Evolutionary conservation across 2,797 vertebrate species (phyloP).

Genomic region (Sternarchorhynchus goeldii): DNA sequence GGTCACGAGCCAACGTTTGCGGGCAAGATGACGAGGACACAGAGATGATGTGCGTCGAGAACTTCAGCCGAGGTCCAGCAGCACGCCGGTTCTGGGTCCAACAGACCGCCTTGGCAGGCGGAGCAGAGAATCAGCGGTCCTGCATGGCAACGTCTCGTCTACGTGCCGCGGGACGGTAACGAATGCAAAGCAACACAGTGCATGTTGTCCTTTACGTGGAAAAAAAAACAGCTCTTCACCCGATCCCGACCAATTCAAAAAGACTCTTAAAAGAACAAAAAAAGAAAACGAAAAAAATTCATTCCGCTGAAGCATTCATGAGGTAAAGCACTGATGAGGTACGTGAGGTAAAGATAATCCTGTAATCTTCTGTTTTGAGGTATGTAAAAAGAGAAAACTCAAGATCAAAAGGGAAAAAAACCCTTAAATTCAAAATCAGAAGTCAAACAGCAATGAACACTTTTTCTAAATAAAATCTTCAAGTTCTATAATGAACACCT

Average conservation of each 20-base stretch:
- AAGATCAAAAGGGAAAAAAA: slow-evolving; percentile 60
- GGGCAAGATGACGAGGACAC: no score
- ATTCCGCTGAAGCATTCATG: slow-evolving; percentile 73
- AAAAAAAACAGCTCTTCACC: slow-evolving; percentile 20
- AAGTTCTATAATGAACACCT: slow-evolving; percentile 78
- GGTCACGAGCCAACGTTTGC: no score
- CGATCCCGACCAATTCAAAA: slow-evolving; percentile 70
- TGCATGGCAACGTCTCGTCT: not conserved
- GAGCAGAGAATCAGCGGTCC: not conserved
- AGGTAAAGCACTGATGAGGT: slow-evolving; percentile 61
- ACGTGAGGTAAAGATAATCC: slow-evolving; percentile 74
- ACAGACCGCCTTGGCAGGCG: no score
- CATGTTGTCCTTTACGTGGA: not conserved
- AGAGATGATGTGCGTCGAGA: no score
- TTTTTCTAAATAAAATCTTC: slow-evolving; percentile 75
- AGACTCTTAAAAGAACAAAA: slow-evolving; percentile 24
- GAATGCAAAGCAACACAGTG: slow-evolving; percentile 16
- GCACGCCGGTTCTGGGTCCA: no score
- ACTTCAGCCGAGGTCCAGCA: no score
- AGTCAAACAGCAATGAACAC: slow-evolving; percentile 67
- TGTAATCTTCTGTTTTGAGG: slow-evolving; percentile 70
- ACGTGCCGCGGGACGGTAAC: not conserved
- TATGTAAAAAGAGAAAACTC: slow-evolving; percentile 72
- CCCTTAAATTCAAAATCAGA: slow-evolving; percentile 61
- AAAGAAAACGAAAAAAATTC: slow-evolving; percentile 75